phyloP scores from a whole-genome alignment of 2,113 vertebrate species.

The Sinocyclocheilus grahami region DNA sequence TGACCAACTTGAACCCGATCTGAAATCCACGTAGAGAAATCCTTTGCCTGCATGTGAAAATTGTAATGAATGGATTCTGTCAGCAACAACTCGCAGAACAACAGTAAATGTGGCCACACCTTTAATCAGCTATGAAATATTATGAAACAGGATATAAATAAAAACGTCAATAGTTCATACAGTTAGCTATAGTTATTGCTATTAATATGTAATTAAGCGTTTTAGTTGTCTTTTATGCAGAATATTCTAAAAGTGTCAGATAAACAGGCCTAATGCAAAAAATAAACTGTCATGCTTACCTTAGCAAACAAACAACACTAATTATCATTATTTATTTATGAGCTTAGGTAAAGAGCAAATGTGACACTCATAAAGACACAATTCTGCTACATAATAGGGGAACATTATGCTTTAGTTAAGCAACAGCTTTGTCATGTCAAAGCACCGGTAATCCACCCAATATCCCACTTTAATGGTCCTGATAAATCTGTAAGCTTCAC shows the following conservation, averaged over 20 bases:
- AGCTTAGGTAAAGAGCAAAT: background rate
- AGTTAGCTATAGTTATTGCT: background rate
- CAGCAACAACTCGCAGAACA: background rate
- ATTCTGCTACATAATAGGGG: constrained; percentile 73
- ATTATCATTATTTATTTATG: too few species aligned
- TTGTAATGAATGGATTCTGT: background rate
- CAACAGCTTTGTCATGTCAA: constrained; percentile 76
- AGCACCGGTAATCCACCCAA: constrained; percentile 72
- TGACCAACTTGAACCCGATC: too few species aligned
- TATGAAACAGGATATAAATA: background rate
- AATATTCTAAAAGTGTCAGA: too few species aligned
- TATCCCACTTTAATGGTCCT: constrained; percentile 72
- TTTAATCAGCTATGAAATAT: background rate
- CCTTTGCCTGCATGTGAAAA: too few species aligned
- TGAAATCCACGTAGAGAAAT: too few species aligned
- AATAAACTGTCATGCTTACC: too few species aligned
- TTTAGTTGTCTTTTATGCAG: too few species aligned
- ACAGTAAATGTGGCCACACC: background rate
- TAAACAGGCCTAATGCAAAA: too few species aligned
- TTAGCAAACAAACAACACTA: too few species aligned
- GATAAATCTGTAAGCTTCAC: constrained; percentile 72
- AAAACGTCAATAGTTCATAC: background rate
- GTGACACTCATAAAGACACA: constrained; percentile 25
- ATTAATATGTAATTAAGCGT: too few species aligned
- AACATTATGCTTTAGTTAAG: constrained; percentile 69